Percentiles rank a stretch among this genome's conserved stretches.
Evolutionary conservation across 2,797 vertebrate genomes (phyloP).

Genomic region (Muscicapa comitata): DNA sequence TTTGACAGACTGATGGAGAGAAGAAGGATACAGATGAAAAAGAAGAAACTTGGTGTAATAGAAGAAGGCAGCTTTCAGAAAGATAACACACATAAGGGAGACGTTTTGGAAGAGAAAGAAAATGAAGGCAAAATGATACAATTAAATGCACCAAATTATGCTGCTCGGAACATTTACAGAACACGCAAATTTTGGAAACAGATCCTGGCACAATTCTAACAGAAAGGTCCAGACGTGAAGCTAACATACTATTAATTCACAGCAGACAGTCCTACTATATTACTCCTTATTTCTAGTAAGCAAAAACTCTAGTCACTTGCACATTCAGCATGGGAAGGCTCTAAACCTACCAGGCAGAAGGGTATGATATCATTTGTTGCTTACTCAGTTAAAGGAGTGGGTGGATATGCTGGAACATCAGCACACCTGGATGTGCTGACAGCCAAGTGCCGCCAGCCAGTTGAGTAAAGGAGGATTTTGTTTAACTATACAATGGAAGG

Average conservation of each 20-base stretch:
- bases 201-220: not conserved
- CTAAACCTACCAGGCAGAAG: not conserved
- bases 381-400: not conserved
- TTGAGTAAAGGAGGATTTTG: not conserved
- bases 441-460: slow-evolving; percentile 16
- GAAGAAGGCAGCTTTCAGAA: not conserved
- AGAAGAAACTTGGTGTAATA: not conserved
- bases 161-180: not conserved
- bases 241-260: not conserved
- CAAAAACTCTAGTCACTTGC: not conserved
- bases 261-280: not conserved
- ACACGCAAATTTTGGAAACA: not conserved
- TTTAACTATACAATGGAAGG: not conserved
- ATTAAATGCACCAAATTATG: not conserved
- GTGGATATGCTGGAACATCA: slow-evolving; percentile 12
- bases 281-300: not conserved
- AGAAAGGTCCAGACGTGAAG: not conserved
- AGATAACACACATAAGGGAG: not conserved
- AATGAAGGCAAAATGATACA: not conserved
- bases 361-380: slow-evolving; percentile 20
- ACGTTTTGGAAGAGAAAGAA: not conserved
- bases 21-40: not conserved
- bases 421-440: slow-evolving; percentile 3
- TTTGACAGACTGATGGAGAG: not conserved
- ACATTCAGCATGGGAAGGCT: not conserved